A percentile compares a stretch with the other conserved stretches of the same genome.
Conservation (phyloP, 30 jellyfish, hydroid and myxozoan species). For the Aurelia aurita complex sp. Pacific region DNA sequence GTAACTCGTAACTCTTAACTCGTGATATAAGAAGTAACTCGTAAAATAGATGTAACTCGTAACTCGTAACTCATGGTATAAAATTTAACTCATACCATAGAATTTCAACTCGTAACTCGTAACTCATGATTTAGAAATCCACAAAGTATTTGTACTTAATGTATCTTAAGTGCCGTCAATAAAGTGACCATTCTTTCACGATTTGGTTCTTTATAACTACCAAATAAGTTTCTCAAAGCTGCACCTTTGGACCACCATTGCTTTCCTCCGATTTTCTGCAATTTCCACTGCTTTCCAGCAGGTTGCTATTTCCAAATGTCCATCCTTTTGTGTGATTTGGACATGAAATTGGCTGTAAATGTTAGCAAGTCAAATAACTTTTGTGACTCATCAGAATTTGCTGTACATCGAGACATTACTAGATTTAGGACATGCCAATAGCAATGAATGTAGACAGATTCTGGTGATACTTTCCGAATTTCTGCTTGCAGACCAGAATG, state of each 20-base stretch:
- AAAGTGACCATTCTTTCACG: neutral
- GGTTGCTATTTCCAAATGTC: conserved; percentile 8
- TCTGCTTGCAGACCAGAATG: conserved; percentile 2
- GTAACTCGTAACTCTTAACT: too few species aligned
- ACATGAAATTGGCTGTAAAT: too few species aligned
- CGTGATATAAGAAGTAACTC: too few species aligned
- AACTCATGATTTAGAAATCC: too few species aligned
- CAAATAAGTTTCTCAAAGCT: conserved; percentile 9
- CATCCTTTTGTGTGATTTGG: conserved; percentile 12
- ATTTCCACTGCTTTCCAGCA: neutral
- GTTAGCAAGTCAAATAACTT: too few species aligned
- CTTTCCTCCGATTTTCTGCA: conserved; percentile 19
- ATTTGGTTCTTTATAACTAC: neutral
- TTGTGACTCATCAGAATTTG: too few species aligned
- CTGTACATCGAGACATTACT: neutral
- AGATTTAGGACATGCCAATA: conserved; percentile 4
- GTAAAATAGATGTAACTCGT: too few species aligned
- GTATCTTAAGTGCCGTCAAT: too few species aligned
- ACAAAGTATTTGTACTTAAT: too few species aligned
- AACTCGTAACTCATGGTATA: too few species aligned
- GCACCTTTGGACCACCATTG: conserved; percentile 49
- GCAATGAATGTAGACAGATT: conserved; percentile 16
- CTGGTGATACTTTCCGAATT: neutral
- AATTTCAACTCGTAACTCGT: too few species aligned
- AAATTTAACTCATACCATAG: too few species aligned